A percentile compares a stretch with the other conserved stretches of the same genome.
phyloP scores from a whole-genome alignment of 2,797 vertebrate species.

The Lerista edwardsae region DNA sequence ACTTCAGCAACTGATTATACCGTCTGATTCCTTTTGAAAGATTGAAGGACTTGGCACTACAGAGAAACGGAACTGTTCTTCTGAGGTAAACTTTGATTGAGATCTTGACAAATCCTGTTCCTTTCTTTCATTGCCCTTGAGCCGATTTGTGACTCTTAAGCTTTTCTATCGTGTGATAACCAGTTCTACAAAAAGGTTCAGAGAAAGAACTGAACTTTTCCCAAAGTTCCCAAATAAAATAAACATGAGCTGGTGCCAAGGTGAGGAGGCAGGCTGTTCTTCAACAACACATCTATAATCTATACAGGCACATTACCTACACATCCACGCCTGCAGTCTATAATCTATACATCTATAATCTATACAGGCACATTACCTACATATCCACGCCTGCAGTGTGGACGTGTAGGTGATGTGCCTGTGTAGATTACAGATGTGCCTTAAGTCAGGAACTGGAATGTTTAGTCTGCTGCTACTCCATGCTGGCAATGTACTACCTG shows the following conservation, averaged over 20 bases:
- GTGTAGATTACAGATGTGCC: neutral
- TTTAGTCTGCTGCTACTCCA: neutral
- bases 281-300: too few relatives aligned
- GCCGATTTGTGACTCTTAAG: neutral
- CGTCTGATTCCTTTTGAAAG: neutral
- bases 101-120: neutral
- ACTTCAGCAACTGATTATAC: constrained; percentile 22
- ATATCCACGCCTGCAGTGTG: neutral
- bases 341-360: too few relatives aligned
- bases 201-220: neutral
- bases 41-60: neutral
- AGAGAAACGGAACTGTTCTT: constrained; percentile 9
- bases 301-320: too few relatives aligned
- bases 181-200: neutral
- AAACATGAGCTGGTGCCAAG: too few relatives aligned
- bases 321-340: too few relatives aligned
- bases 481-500: neutral
- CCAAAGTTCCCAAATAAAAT: too few relatives aligned
- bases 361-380: too few relatives aligned
- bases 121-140: rapidly evolving
- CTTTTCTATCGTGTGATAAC: neutral
- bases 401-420: neutral
- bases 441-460: neutral
- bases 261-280: too few relatives aligned
- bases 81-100: constrained; percentile 8